Conservation (phyloP, 2,113 vertebrate species). For the Ailurus styani region DNA sequence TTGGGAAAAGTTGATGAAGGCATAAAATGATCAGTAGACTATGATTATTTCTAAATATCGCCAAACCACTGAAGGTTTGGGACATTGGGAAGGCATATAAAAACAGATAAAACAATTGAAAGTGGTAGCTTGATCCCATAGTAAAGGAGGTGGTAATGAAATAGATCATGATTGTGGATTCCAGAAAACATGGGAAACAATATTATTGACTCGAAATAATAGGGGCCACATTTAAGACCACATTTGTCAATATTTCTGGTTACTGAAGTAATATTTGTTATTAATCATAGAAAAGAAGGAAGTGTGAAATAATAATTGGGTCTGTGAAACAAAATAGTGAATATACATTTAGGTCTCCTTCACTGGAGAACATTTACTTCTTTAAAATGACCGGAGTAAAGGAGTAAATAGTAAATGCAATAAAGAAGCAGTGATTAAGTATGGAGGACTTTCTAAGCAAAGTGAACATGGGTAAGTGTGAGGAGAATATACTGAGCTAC, state of each 20-base stretch:
- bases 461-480: background rate
- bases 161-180: background rate
- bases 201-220: background rate
- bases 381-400: background rate
- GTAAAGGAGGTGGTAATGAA: background rate
- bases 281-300: background rate
- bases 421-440: background rate
- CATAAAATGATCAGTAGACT: background rate
- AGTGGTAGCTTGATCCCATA: background rate
- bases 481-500: background rate
- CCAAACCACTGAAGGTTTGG: background rate
- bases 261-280: background rate
- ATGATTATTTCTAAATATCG: background rate
- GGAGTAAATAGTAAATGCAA: background rate
- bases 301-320: background rate
- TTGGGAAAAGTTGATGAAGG: background rate
- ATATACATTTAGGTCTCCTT: background rate
- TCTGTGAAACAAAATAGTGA: background rate
- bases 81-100: background rate
- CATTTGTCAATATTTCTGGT: background rate
- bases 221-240: background rate
- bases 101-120: background rate
- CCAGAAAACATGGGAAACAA: background rate
- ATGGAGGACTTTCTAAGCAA: background rate
- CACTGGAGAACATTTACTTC: background rate